phyloP scores from a whole-genome alignment of 2,888 invertebrate species.

The Caenorhabditis sp. region DNA sequence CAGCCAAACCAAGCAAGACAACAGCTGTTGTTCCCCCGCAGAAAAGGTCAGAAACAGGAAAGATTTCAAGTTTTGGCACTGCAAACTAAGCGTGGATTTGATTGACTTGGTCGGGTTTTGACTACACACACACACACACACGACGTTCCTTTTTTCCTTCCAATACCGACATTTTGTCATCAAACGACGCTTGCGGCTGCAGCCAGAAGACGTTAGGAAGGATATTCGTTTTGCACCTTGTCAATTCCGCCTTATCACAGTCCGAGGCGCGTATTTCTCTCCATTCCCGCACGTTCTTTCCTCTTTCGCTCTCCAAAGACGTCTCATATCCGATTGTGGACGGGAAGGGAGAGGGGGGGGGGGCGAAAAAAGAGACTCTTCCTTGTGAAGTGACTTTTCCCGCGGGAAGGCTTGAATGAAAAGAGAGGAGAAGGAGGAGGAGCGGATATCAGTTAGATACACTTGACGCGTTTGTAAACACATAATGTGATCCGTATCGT shows the following conservation, averaged over 20 bases:
- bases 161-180: slow-evolving; percentile 24
- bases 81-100: slow-evolving; percentile 38
- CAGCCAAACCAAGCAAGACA: slow-evolving; percentile 8
- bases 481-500: slow-evolving; percentile 32
- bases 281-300: slow-evolving; percentile 35
- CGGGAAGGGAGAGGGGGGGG: too few species aligned
- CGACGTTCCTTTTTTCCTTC: slow-evolving; percentile 24
- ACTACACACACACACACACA: too few species aligned
- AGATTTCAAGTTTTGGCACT: slow-evolving; percentile 29
- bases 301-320: background rate
- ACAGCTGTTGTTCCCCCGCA: background rate
- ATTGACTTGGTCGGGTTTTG: slow-evolving; percentile 46
- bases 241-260: slow-evolving; percentile 38
- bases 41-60: background rate
- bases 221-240: slow-evolving; percentile 43
- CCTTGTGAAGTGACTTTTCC: too few species aligned
- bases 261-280: background rate
- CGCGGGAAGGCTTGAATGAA: background rate
- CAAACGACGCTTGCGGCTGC: too few species aligned
- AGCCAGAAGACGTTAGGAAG: slow-evolving; percentile 9
- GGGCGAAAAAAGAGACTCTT: slow-evolving; percentile 6
- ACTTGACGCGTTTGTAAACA: slow-evolving; percentile 1
- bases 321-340: slow-evolving; percentile 29
- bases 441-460: slow-evolving; percentile 25
- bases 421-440: background rate